Evolutionary conservation across 2,797 vertebrate species (phyloP), one percentile per base, ranked within the genome.

Genomic region (Labroides dimidiatus): DNA sequence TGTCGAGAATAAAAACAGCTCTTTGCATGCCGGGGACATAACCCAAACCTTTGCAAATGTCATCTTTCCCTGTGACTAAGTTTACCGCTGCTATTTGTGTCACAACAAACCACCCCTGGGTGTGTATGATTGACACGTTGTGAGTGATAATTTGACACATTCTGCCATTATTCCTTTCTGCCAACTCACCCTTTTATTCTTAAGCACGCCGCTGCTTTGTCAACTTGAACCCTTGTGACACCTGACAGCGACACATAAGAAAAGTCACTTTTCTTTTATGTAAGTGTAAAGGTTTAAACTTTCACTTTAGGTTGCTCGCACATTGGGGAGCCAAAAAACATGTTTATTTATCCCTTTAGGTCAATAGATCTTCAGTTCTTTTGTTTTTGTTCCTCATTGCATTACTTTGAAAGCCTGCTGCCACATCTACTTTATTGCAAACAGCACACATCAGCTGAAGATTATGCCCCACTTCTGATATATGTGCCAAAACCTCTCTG

Each of bases 101-200:
- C 82, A 77, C 81, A 86, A 85, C 79, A 89, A 90, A 88, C 85
- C 73, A 81, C 85, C 85, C 69, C 79, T 45, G 85, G 84, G 70
- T 76, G 75, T 48, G 63, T 57, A 69, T 89, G 91, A 91, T 64
- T 90, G 91, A 88, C 88, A 89, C 74, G 65, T 61, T 66, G 68
- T 69, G 84, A 82, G 78, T 64, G 84, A 80, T 84, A 75, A 87
- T 89, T 82, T 90, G 87, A 85, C 88, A 90, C 75, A 71, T 83
- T 83, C 74, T 84, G 85, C 81, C 81, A 66, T 84, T 86, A 84
- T 74, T 80, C 67, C 80, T 91, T 85, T 71, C 78, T 80, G 59
- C 80, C 48, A 16, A 69, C 73, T 81, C 66, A 51, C 79, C 64
- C 78, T 85, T 74, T 52, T 79, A 68, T 82, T 81, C 62, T 37